Evolutionary conservation across 2,797 vertebrate genomes (phyloP).

Genomic region (Spinus olivaceus): DNA sequence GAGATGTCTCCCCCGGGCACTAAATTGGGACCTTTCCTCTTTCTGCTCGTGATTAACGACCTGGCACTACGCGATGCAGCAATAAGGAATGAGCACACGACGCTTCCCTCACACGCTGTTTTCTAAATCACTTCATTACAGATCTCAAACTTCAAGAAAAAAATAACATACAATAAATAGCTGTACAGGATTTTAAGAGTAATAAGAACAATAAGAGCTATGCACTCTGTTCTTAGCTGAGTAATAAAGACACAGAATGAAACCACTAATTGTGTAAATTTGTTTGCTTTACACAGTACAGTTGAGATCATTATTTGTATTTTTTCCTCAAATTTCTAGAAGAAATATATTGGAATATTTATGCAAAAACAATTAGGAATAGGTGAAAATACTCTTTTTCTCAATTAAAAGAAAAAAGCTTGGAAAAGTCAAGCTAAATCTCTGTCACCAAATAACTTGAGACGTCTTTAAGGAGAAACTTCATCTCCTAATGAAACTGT

Average conservation of each 20-base stretch:
- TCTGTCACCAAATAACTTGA: neutral
- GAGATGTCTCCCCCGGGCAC: constrained; percentile 47
- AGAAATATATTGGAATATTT: neutral
- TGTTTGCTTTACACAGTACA: neutral
- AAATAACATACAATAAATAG: neutral
- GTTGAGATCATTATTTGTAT: neutral
- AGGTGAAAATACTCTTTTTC: neutral
- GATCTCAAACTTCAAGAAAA: neutral
- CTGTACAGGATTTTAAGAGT: neutral
- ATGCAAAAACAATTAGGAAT: neutral
- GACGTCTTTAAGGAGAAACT: neutral
- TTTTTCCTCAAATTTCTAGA: neutral
- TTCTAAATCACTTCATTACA: constrained; percentile 13
- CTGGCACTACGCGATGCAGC: constrained; percentile 22
- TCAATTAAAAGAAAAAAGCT: neutral
- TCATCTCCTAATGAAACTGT: neutral
- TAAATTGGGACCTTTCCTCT: constrained; percentile 61
- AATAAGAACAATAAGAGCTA: neutral
- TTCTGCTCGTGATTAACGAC: constrained; percentile 66
- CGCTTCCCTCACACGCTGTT: neutral
- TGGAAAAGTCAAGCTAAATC: neutral
- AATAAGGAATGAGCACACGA: constrained; percentile 8
- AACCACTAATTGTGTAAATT: neutral
- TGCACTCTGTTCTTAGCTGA: neutral
- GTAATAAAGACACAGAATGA: neutral